Evolutionary conservation across 2,113 vertebrate species (phyloP).

Genomic region (Capreolus pygargus): DNA sequence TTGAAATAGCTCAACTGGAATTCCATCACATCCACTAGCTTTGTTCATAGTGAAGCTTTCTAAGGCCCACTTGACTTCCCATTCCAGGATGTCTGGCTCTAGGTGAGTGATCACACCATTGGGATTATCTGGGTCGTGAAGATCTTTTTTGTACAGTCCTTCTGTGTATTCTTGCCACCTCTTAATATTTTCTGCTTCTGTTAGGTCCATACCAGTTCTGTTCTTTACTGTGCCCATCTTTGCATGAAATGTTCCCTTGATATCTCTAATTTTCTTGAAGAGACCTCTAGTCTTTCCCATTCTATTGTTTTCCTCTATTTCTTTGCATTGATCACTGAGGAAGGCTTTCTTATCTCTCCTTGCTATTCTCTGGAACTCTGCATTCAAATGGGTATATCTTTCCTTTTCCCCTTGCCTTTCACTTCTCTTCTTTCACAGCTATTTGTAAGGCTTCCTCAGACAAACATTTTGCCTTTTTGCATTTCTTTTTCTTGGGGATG

Average conservation of each 20-base stretch:
- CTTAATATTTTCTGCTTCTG: not conserved
- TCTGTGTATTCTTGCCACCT: not conserved
- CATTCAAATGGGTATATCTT: not conserved
- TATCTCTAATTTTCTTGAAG: not conserved
- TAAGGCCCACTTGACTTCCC: not conserved
- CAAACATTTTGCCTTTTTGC: not conserved
- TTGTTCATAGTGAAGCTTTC: fast-evolving
- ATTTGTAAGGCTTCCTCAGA: not conserved
- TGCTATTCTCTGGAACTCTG: not conserved
- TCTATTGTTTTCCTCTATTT: not conserved
- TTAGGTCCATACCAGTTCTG: not conserved
- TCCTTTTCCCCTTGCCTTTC: not conserved
- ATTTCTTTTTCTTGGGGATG: not conserved
- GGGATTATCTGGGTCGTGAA: not conserved
- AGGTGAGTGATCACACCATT: not conserved
- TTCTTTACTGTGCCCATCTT: not conserved
- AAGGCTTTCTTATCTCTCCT: not conserved
- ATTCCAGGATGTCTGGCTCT: not conserved
- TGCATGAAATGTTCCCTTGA: not conserved
- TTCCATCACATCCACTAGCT: not conserved
- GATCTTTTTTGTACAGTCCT: not conserved
- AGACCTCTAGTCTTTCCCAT: not conserved
- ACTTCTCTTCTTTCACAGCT: not conserved
- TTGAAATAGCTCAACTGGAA: not conserved
- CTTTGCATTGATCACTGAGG: not conserved